Evolutionary conservation across 2,113 vertebrate species (phyloP).

Genomic region (Embiotoca jacksoni): DNA sequence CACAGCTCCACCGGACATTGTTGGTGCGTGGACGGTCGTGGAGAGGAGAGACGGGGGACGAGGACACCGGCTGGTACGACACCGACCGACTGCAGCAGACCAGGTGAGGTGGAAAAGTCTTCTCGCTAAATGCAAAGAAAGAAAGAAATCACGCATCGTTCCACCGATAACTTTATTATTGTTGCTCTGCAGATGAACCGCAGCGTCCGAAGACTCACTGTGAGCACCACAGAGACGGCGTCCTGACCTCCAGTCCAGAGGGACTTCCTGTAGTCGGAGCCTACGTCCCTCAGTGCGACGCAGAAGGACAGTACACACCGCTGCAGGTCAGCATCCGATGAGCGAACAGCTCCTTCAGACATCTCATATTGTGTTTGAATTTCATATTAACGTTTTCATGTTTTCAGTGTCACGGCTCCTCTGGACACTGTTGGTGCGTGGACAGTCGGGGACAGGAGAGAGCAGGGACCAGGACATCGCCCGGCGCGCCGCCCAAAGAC

Average conservation of each 20-base stretch:
- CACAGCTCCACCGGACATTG: slow-evolving; percentile 87
- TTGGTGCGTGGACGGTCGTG: slow-evolving; percentile 87
- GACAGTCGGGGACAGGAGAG: slow-evolving; percentile 83
- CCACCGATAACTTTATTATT: no score
- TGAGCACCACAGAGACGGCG: slow-evolving; percentile 77
- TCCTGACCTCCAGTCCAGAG: slow-evolving; percentile 53
- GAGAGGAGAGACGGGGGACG: slow-evolving; percentile 87
- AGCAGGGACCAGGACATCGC: slow-evolving; percentile 81
- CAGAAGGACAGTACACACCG: slow-evolving; percentile 81
- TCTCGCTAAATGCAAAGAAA: no score
- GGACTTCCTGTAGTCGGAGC: slow-evolving; percentile 49
- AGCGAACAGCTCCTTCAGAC: background rate
- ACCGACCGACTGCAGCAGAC: slow-evolving; percentile 70
- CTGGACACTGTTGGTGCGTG: slow-evolving; percentile 91
- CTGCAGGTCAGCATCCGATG: slow-evolving; percentile 53
- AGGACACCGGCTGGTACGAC: slow-evolving; percentile 77
- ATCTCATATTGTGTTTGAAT: background rate
- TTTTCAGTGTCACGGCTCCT: slow-evolving; percentile 84
- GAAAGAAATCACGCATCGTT: no score
- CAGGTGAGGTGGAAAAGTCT: slow-evolving; percentile 76
- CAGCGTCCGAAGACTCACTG: slow-evolving; percentile 74
- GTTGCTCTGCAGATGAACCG: background rate
- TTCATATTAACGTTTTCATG: background rate
- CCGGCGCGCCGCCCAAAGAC: slow-evolving; percentile 63
- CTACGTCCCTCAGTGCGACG: slow-evolving; percentile 86